A percentile compares a stretch with the other conserved stretches of the same genome.
Conservation (phyloP, 2,888 invertebrate species). For the Sabatieria punctata region DNA sequence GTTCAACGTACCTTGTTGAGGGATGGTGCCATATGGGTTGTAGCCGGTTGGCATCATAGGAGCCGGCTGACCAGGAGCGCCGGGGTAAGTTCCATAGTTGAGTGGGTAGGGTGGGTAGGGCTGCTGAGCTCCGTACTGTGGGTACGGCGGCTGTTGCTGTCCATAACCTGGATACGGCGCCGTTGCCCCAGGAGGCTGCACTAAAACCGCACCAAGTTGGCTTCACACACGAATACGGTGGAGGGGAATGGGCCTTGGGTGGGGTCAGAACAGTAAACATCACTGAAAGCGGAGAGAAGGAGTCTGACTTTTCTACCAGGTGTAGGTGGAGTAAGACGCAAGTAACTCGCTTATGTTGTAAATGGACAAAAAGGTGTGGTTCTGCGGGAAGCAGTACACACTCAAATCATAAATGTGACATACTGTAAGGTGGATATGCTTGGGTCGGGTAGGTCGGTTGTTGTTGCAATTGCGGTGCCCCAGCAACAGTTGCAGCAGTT, state of each 20-base stretch:
- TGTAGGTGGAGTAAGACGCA: no score
- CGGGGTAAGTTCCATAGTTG: no score
- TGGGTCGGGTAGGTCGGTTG: conserved; percentile 2
- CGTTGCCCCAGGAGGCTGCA: background rate
- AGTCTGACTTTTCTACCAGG: no score
- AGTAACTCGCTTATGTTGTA: no score
- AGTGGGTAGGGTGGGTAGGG: background rate
- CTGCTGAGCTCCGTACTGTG: background rate
- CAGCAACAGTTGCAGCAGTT: background rate
- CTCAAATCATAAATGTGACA: background rate
- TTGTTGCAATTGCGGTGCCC: background rate
- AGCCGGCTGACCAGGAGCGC: background rate
- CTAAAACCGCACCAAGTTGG: no score
- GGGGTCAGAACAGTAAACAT: no score
- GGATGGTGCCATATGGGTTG: background rate
- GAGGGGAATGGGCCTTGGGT: no score
- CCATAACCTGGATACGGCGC: background rate
- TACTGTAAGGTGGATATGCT: conserved; percentile 4
- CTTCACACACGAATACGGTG: no score
- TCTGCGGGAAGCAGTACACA: no score
- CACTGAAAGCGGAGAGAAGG: no score
- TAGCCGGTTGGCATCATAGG: background rate
- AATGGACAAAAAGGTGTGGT: no score
- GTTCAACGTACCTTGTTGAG: no score
- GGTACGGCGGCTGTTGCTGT: background rate